Evolutionary conservation across 64 coral and sea anemone genomes (phyloP).

Genomic region (Porites australiensis): DNA sequence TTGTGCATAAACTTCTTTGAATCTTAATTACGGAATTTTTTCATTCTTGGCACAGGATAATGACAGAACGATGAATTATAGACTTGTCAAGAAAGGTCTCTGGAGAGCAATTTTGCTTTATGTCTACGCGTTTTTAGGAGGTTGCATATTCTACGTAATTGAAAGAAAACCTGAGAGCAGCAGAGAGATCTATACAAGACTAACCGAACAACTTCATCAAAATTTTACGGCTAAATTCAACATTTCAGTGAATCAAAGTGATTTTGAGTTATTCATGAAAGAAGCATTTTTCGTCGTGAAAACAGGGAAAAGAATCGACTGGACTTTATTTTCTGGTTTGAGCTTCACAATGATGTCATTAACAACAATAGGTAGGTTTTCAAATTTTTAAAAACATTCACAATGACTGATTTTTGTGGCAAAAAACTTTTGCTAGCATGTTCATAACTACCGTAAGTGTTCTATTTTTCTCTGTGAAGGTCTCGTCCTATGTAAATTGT

Average conservation of each 20-base stretch:
- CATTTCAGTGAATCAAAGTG: slow-evolving; percentile 22
- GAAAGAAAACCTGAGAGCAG: slow-evolving; percentile 22
- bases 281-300: slow-evolving; percentile 10
- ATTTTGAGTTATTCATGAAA: slow-evolving; percentile 43
- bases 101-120: background rate
- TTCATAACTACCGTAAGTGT: no score
- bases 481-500: no score
- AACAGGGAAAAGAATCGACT: slow-evolving; percentile 20
- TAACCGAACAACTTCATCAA: background rate
- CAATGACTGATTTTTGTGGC: no score
- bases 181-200: background rate
- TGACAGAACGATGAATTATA: background rate
- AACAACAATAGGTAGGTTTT: slow-evolving; percentile 49
- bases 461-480: no score
- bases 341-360: slow-evolving; percentile 40
- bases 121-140: slow-evolving; percentile 36
- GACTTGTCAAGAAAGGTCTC: slow-evolving; percentile 13
- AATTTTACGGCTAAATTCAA: slow-evolving; percentile 33
- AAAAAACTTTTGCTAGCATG: no score
- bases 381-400: no score
- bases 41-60: background rate
- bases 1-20: no score
- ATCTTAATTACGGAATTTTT: no score
- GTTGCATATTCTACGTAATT: slow-evolving; percentile 27
- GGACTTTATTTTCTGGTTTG: slow-evolving; percentile 18